phyloP scores from a whole-genome alignment of 2,888 invertebrate species.

The Hybos culiciformis region DNA sequence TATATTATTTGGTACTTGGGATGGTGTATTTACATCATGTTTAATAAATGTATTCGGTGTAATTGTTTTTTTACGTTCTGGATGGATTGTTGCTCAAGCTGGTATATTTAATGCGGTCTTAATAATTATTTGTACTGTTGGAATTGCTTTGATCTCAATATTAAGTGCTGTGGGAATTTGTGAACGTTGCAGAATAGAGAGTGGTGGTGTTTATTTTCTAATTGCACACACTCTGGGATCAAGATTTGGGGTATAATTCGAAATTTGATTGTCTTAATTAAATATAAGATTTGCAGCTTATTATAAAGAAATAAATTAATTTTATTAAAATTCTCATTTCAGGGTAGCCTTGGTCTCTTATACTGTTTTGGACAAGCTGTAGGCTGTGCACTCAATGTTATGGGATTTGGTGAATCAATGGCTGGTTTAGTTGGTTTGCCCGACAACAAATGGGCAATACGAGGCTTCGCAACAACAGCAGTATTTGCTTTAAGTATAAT shows the following conservation, averaged over 20 bases:
- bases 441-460: slow-evolving; percentile 64
- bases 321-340: too few relatives aligned
- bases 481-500: slow-evolving; percentile 76
- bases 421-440: slow-evolving; percentile 64
- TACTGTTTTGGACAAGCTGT: slow-evolving; percentile 97
- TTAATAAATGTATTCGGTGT: slow-evolving; percentile 98
- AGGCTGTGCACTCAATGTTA: slow-evolving; percentile 88
- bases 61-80: slow-evolving; percentile 89
- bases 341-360: slow-evolving; percentile 81
- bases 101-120: slow-evolving; percentile 67
- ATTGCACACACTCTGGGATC: slow-evolving; percentile 89
- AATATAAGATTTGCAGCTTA: too few relatives aligned
- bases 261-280: too few relatives aligned
- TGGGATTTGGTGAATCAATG: slow-evolving; percentile 93
- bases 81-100: slow-evolving; percentile 93
- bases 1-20: slow-evolving; percentile 87
- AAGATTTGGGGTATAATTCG: slow-evolving; percentile 77
- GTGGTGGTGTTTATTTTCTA: slow-evolving; percentile 95
- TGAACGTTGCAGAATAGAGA: slow-evolving; percentile 86
- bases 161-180: slow-evolving; percentile 93
- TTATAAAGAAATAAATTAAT: too few relatives aligned
- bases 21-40: slow-evolving; percentile 95
- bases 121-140: slow-evolving; percentile 72
- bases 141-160: slow-evolving; percentile 81
- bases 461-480: slow-evolving; percentile 77